A percentile compares a stretch with the other conserved stretches of the same genome.
These are phyloP conservation scores for Microdon myrmicae DNA, from an alignment of 2,888 invertebrate genomes.

Conservation along the genomic window DNA sequence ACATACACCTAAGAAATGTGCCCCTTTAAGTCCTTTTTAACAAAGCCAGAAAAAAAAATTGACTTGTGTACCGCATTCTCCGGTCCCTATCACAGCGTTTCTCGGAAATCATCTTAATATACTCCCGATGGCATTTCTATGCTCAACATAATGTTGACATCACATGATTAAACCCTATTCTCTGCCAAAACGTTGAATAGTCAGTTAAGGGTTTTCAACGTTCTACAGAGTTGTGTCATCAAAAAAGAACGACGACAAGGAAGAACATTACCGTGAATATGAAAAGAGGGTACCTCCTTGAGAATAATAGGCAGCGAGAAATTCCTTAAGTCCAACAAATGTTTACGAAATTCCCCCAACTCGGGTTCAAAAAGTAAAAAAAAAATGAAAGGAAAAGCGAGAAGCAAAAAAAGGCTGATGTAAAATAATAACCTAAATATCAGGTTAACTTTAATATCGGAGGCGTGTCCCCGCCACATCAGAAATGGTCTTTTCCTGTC, in stretches of 20 bases:
- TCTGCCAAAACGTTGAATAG: slow-evolving; percentile 38
- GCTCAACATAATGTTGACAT: slow-evolving; percentile 24
- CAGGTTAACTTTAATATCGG: slow-evolving; percentile 43
- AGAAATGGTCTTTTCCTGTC: slow-evolving; percentile 36
- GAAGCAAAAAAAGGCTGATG: slow-evolving; percentile 25
- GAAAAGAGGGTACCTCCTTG: slow-evolving; percentile 28
- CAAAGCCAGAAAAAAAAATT: no score
- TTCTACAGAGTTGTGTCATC: slow-evolving; percentile 14
- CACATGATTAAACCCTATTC: slow-evolving; percentile 28
- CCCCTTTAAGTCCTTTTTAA: no score
- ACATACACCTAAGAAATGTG: no score
- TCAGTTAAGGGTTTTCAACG: slow-evolving; percentile 29
- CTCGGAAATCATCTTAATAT: no score
- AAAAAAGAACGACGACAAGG: no score
- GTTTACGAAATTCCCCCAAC: slow-evolving; percentile 27
- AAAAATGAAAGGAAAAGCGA: no score
- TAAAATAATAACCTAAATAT: slow-evolving; percentile 41
- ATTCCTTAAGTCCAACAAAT: slow-evolving; percentile 39
- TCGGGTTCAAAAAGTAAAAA: no score
- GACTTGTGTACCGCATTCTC: no score
- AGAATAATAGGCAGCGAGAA: slow-evolving; percentile 32
- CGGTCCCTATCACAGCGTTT: no score
- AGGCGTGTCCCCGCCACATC: slow-evolving; percentile 33
- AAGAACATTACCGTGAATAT: slow-evolving; percentile 20
- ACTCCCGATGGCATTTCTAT: no score